These are phyloP conservation scores for Cepphus grylle DNA, from an alignment of 2,113 vertebrate species.

Conservation along the genomic window DNA sequence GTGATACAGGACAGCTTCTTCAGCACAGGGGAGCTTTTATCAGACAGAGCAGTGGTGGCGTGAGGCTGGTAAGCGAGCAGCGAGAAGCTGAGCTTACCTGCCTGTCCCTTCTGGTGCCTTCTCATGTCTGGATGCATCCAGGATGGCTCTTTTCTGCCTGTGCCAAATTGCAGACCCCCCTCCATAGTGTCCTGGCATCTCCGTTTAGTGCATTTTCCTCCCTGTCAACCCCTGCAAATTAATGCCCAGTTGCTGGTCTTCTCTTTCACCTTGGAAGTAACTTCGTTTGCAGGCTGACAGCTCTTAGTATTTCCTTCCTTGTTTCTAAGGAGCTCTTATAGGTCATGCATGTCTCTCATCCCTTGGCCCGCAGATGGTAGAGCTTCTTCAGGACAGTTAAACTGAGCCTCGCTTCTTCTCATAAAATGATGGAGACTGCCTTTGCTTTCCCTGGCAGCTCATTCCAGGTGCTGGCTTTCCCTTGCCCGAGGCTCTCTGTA, in stretches of 20 bases:
- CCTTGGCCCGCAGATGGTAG: background rate
- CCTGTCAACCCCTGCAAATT: background rate
- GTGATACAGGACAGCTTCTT: background rate
- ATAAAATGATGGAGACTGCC: background rate
- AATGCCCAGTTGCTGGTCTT: background rate
- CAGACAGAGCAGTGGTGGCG: rapidly evolving
- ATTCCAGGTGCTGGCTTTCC: background rate
- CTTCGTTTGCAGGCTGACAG: background rate
- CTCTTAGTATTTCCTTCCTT: background rate
- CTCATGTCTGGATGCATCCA: background rate
- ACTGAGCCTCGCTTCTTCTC: background rate
- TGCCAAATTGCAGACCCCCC: background rate
- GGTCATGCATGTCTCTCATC: rapidly evolving
- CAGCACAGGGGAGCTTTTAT: background rate
- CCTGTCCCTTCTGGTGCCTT: background rate
- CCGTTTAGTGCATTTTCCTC: background rate
- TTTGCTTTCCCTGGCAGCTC: background rate
- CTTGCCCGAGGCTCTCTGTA: background rate
- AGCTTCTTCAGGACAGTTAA: background rate
- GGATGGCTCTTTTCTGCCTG: background rate
- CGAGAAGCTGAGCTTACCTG: background rate
- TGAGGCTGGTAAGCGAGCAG: background rate
- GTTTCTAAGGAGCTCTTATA: background rate
- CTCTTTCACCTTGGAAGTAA: background rate
- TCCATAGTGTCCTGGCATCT: background rate